Conservation (phyloP, 2,888 invertebrate species). For the Alitta virens region DNA sequence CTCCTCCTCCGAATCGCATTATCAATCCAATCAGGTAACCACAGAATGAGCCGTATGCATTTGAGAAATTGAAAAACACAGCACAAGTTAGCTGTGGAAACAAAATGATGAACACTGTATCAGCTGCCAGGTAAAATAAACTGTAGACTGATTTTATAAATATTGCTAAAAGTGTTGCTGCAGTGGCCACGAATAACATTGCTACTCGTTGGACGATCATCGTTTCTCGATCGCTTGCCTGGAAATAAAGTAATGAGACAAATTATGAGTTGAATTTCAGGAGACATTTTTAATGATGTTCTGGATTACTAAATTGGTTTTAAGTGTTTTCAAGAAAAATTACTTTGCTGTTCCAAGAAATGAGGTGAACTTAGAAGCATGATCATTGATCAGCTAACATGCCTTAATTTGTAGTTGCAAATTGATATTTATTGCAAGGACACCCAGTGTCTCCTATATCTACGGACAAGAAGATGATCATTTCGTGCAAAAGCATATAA, state of each 20-base stretch:
- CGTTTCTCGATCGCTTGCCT: slow-evolving; percentile 21
- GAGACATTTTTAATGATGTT: too few relatives aligned
- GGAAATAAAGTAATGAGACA: not conserved
- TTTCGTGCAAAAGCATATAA: too few relatives aligned
- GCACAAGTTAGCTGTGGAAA: slow-evolving; percentile 25
- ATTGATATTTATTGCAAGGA: too few relatives aligned
- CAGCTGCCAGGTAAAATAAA: slow-evolving; percentile 24
- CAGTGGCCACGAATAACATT: slow-evolving; percentile 12
- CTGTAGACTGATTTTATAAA: slow-evolving; percentile 21
- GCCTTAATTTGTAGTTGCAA: too few relatives aligned
- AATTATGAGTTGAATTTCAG: too few relatives aligned
- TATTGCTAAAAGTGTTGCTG: slow-evolving; percentile 20
- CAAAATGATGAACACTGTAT: slow-evolving; percentile 24
- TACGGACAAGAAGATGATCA: too few relatives aligned
- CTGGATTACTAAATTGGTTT: too few relatives aligned
- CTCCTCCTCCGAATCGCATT: slow-evolving; percentile 77
- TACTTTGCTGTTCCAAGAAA: too few relatives aligned
- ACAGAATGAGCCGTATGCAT: slow-evolving; percentile 26
- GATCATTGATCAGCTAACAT: too few relatives aligned
- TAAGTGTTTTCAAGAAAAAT: too few relatives aligned
- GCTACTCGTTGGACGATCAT: slow-evolving; percentile 18
- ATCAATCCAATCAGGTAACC: slow-evolving; percentile 72
- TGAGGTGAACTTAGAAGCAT: too few relatives aligned
- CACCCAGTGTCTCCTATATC: too few relatives aligned
- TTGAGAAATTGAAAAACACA: slow-evolving; percentile 10